Conservation (phyloP, 2,113 vertebrate species). For the Girardinichthys multiradiatus region DNA sequence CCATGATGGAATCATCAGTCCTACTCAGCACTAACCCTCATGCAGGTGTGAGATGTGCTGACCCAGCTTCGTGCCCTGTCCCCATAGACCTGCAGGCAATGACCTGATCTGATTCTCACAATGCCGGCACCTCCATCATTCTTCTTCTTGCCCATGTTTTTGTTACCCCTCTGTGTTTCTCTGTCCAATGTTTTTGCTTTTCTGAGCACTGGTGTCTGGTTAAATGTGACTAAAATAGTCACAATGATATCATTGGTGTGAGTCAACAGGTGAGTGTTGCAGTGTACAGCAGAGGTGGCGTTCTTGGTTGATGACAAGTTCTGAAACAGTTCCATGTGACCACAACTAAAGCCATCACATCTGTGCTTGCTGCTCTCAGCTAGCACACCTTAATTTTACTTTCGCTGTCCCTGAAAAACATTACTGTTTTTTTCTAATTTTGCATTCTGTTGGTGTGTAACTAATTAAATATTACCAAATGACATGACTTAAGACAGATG, state of each 20-base stretch:
- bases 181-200: neutral
- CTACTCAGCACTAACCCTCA: conserved; percentile 63
- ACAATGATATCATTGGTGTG: conserved; percentile 69
- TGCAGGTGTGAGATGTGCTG: conserved; percentile 74
- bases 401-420: conserved; percentile 12
- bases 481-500: conserved; percentile 14
- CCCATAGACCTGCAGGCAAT: conserved; percentile 52
- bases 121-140: conserved; percentile 17
- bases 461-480: conserved; percentile 3
- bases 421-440: conserved; percentile 5
- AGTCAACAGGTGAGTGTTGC: conserved; percentile 71
- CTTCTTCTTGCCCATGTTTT: conserved; percentile 21
- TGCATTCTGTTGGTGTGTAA: neutral
- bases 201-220: conserved; percentile 18
- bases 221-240: conserved; percentile 60
- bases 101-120: conserved; percentile 64
- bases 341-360: conserved; percentile 47
- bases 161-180: conserved; percentile 14
- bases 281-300: conserved; percentile 62
- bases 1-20: conserved; percentile 56
- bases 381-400: conserved; percentile 36
- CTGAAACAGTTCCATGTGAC: conserved; percentile 49
- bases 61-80: conserved; percentile 52
- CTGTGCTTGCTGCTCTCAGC: conserved; percentile 25
- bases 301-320: conserved; percentile 33